A percentile compares a stretch with the other conserved stretches of the same genome.
These are phyloP conservation scores for Thera britannica DNA, from an alignment of 2,888 invertebrate species.

Conservation along the genomic window DNA sequence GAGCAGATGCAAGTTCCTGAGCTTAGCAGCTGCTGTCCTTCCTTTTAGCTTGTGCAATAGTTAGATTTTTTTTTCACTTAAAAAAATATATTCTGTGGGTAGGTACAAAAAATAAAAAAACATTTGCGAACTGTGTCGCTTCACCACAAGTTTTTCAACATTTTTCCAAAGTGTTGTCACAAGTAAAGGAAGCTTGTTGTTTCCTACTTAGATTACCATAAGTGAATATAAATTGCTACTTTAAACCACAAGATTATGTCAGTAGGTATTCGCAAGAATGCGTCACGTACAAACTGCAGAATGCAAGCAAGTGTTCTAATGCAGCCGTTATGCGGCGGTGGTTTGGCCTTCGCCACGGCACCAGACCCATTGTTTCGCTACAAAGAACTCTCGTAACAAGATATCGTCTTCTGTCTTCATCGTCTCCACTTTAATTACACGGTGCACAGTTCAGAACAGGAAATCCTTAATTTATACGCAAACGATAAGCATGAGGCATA, in stretches of 20 bases:
- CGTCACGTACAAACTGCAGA: slow-evolving; percentile 56
- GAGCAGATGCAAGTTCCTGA: slow-evolving; percentile 33
- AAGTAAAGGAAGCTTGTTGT: slow-evolving; percentile 19
- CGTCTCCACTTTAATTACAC: slow-evolving; percentile 66
- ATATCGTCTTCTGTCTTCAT: slow-evolving; percentile 67
- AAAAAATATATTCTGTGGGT: too few relatives aligned
- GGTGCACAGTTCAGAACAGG: slow-evolving; percentile 45
- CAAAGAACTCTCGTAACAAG: slow-evolving; percentile 80
- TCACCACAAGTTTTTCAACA: slow-evolving; percentile 5
- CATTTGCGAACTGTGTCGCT: neutral
- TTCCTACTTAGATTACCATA: slow-evolving; percentile 23
- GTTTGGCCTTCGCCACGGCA: slow-evolving; percentile 79
- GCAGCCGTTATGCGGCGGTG: slow-evolving; percentile 75
- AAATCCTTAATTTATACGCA: slow-evolving; percentile 51
- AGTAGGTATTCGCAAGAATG: slow-evolving; percentile 46
- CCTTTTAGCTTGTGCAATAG: slow-evolving; percentile 10
- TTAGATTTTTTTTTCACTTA: too few relatives aligned
- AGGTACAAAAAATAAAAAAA: too few relatives aligned
- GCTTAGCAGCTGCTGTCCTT: slow-evolving; percentile 34
- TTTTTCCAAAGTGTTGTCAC: slow-evolving; percentile 6
- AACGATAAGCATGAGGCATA: slow-evolving; percentile 22
- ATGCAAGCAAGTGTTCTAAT: slow-evolving; percentile 55
- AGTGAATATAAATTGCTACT: slow-evolving; percentile 18
- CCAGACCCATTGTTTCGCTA: slow-evolving; percentile 73
- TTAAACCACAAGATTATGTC: slow-evolving; percentile 36